Evolutionary conservation across 2,797 vertebrate species (phyloP).

Genomic region (Tragopan temminckii): DNA sequence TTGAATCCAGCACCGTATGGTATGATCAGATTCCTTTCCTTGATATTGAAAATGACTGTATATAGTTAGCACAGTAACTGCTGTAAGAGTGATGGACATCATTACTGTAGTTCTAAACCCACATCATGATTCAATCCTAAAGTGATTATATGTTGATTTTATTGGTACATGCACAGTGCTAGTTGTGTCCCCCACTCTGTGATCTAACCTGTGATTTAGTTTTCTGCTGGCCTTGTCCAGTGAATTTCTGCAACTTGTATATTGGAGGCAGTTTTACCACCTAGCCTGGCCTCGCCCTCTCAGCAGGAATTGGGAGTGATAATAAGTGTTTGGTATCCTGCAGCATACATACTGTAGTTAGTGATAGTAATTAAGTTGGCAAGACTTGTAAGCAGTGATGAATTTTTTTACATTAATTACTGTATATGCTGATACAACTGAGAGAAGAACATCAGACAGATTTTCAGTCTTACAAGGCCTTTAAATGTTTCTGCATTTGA

Average conservation of each 20-base stretch:
- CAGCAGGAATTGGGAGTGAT: background rate
- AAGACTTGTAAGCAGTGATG: background rate
- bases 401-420: background rate
- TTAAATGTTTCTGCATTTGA: background rate
- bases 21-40: background rate
- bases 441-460: background rate
- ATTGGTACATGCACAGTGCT: background rate
- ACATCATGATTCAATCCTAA: background rate
- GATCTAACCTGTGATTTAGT: background rate
- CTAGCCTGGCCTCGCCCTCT: background rate
- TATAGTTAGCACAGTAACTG: background rate
- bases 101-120: background rate
- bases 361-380: background rate
- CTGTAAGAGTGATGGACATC: background rate
- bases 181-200: background rate
- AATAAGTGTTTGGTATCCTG: background rate
- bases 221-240: background rate
- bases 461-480: background rate
- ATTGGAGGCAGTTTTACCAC: background rate
- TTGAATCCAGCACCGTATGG: background rate
- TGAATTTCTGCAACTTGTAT: background rate
- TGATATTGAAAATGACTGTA: background rate
- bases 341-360: background rate
- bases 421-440: background rate
- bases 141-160: background rate